Conservation (phyloP, 2,888 invertebrate species). For the Panzeria rudis region DNA sequence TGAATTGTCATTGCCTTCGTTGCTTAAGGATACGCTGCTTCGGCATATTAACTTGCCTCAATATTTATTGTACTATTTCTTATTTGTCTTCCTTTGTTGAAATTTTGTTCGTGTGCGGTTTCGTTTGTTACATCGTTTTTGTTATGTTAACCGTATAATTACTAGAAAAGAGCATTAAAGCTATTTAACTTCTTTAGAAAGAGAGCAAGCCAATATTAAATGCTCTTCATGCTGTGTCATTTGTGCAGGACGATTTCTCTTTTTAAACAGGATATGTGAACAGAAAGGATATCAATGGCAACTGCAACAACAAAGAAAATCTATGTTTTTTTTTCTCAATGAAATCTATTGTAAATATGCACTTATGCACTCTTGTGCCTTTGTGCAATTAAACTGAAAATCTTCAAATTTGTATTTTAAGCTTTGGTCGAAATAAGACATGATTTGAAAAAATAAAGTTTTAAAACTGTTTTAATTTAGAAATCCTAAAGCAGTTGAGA, state of each 20-base stretch:
- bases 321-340: not conserved
- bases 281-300: not conserved
- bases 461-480: too few species aligned
- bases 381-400: too few species aligned
- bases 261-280: not conserved
- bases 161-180: conserved; percentile 24
- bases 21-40: conserved; percentile 77
- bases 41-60: conserved; percentile 68
- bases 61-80: conserved; percentile 24
- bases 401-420: too few species aligned
- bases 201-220: not conserved
- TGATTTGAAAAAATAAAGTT: too few species aligned
- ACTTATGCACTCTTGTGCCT: too few species aligned
- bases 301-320: too few species aligned
- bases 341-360: not conserved
- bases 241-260: not conserved
- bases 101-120: conserved; percentile 36
- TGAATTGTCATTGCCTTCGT: conserved; percentile 80
- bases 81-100: conserved; percentile 48
- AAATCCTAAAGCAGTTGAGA: too few species aligned
- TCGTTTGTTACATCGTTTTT: conserved; percentile 54
- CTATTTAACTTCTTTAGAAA: not conserved
- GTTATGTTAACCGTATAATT: conserved; percentile 33
- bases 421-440: too few species aligned
- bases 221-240: not conserved